phyloP scores from a whole-genome alignment of 64 coral and sea anemone genomes.

The Stichodactyla helianthus region DNA sequence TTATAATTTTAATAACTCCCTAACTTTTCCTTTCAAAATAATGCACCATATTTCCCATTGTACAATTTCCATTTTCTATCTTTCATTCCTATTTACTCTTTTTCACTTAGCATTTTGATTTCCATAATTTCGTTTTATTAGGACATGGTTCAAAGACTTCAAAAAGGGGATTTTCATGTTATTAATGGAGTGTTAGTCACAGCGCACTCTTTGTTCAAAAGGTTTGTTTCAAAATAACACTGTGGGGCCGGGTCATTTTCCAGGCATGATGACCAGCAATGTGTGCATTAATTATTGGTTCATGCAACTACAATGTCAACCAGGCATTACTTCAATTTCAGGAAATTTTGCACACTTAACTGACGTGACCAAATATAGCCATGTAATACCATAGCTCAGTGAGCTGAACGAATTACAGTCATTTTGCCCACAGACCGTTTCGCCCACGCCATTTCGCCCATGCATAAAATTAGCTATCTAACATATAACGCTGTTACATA shows the following conservation, averaged over 20 bases:
- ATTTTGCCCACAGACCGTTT: no score
- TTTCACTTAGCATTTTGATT: neutral
- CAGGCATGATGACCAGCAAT: neutral
- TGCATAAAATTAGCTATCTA: no score
- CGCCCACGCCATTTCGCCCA: no score
- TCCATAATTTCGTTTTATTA: neutral
- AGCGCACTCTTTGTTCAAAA: slow-evolving; percentile 97
- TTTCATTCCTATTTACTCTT: neutral
- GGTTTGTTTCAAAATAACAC: slow-evolving; percentile 28
- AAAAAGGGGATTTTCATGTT: slow-evolving; percentile 77
- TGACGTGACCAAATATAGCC: no score
- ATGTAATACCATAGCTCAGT: no score
- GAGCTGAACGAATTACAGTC: no score
- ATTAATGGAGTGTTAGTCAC: slow-evolving; percentile 97
- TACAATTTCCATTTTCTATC: neutral
- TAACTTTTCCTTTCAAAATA: neutral
- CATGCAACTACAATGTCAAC: no score
- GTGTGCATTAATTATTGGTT: no score
- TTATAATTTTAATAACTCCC: neutral
- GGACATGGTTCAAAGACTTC: slow-evolving; percentile 87
- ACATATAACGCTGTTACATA: no score
- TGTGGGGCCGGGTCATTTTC: neutral
- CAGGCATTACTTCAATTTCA: no score
- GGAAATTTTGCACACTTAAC: no score
- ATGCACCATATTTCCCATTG: neutral